These are phyloP conservation scores for Pantherophis vulpinus DNA, from an alignment of 2,797 vertebrate genomes.

Conservation along the genomic window DNA sequence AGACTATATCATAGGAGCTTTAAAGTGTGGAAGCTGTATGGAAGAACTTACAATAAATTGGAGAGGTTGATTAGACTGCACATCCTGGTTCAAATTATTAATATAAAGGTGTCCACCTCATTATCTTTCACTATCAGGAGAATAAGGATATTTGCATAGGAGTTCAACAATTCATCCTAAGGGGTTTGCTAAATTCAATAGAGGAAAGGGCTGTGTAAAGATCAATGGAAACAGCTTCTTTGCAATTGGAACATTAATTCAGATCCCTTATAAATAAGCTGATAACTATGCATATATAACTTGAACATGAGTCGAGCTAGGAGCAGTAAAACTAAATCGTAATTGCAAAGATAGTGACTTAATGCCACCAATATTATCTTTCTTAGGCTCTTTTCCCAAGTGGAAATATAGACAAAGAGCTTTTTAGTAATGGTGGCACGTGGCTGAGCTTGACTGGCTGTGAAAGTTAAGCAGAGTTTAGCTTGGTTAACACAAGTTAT, in stretches of 20 bases:
- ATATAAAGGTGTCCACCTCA: neutral
- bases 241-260: neutral
- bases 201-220: neutral
- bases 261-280: neutral
- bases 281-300: neutral
- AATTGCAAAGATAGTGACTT: neutral
- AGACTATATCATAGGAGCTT: neutral
- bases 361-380: neutral
- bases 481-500: neutral
- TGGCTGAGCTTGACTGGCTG: neutral
- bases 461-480: neutral
- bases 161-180: neutral
- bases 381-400: neutral
- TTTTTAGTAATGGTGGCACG: neutral
- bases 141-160: conserved; percentile 6
- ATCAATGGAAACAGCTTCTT: neutral
- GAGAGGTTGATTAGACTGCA: neutral
- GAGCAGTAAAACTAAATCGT: neutral
- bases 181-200: neutral
- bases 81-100: neutral
- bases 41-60: neutral
- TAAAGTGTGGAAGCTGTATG: neutral
- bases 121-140: neutral
- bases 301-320: neutral
- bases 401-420: neutral